Evolutionary conservation across 2,888 invertebrate genomes (phyloP).

Genomic region (Drosophila mercatorum): DNA sequence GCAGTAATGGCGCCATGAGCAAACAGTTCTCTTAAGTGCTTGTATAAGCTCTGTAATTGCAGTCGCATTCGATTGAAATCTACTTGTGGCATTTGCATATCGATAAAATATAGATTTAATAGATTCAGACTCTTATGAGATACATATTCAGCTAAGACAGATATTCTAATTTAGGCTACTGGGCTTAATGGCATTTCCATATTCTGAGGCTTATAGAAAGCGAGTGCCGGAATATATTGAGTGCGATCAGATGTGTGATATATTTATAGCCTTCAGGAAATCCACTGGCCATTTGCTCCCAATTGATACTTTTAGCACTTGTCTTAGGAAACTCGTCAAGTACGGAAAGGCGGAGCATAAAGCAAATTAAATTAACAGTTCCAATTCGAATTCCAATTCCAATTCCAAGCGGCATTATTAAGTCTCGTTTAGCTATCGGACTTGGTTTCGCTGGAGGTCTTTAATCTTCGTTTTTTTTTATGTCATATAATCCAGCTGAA

Average conservation of each 20-base stretch:
- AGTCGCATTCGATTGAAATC: not conserved
- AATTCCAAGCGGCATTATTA: not conserved
- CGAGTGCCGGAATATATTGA: not conserved
- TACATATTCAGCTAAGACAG: not conserved
- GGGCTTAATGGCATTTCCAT: not conserved
- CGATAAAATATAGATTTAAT: conserved; percentile 8
- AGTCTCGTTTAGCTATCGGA: conserved; percentile 24
- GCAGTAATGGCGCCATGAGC: not conserved
- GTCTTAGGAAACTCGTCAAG: not conserved
- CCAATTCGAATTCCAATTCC: not conserved
- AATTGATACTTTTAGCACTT: not conserved
- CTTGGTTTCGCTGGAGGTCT: conserved; percentile 32
- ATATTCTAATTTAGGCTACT: not conserved
- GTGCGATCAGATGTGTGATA: not conserved
- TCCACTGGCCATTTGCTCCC: not conserved
- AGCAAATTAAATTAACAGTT: conserved; percentile 4
- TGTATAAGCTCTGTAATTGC: not conserved
- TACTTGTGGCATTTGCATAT: conserved; percentile 1
- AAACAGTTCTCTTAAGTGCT: not conserved
- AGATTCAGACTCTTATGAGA: not conserved
- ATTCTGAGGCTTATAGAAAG: not conserved
- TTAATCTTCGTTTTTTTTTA: conserved; percentile 22
- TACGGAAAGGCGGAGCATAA: not conserved
- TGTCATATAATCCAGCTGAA: conserved; percentile 49
- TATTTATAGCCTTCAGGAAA: not conserved